phyloP scores from a whole-genome alignment of 2,888 invertebrate species.

The Spilosoma lubricipeda region DNA sequence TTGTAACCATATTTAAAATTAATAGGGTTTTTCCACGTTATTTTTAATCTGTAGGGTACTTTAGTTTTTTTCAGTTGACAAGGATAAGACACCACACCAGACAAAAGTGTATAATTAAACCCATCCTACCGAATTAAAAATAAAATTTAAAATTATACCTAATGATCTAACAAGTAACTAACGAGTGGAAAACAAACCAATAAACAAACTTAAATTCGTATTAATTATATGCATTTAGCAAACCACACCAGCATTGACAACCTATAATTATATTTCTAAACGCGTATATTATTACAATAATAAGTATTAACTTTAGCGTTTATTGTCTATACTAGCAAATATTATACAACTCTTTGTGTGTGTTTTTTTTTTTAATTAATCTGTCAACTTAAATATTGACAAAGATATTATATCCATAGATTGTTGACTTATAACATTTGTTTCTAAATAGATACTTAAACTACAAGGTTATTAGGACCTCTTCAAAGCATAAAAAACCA shows the following conservation, averaged over 20 bases:
- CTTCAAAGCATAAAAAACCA: background rate
- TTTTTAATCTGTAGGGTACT: too few relatives aligned
- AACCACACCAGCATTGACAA: background rate
- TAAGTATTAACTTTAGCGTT: background rate
- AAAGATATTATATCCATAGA: background rate
- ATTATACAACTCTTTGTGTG: background rate
- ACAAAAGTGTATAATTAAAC: too few relatives aligned
- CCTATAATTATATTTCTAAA: background rate
- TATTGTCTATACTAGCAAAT: background rate
- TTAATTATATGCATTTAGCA: background rate
- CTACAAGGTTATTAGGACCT: background rate
- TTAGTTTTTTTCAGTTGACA: too few relatives aligned
- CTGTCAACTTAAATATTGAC: background rate
- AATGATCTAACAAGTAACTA: too few relatives aligned
- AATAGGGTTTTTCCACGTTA: too few relatives aligned
- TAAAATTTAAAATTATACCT: too few relatives aligned
- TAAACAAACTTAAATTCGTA: background rate
- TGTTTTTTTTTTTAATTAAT: background rate
- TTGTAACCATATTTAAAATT: too few relatives aligned
- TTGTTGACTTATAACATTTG: background rate
- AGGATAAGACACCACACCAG: too few relatives aligned
- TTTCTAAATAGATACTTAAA: background rate
- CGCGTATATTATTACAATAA: background rate
- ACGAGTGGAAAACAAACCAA: too few relatives aligned
- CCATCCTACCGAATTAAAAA: too few relatives aligned